Evolutionary conservation across 2,113 vertebrate genomes (phyloP).

Genomic region (Rhabdornis inornatus): DNA sequence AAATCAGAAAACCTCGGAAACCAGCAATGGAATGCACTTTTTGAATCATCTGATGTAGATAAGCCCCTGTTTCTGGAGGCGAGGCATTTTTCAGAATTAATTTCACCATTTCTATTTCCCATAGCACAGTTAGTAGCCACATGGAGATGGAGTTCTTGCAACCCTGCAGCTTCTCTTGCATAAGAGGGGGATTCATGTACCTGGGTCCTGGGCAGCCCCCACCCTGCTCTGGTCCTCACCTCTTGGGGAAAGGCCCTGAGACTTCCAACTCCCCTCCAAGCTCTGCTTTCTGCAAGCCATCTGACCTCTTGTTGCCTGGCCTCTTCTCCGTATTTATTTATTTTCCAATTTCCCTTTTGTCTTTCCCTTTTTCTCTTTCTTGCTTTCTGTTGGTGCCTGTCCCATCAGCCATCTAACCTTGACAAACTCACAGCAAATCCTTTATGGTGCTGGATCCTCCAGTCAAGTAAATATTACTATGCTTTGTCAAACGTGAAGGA

Average conservation of each 20-base stretch:
- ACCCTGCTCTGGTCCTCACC: background rate
- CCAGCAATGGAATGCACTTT: background rate
- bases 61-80: background rate
- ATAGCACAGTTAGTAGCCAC: background rate
- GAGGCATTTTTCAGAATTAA: background rate
- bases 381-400: background rate
- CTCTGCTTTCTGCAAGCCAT: background rate
- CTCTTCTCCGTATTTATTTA: background rate
- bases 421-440: background rate
- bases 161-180: background rate
- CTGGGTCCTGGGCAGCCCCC: background rate
- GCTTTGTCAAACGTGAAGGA: background rate
- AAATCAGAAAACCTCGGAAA: background rate
- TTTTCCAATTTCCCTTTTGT: background rate
- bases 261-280: background rate
- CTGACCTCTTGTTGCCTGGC: background rate
- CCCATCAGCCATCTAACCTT: background rate
- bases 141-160: background rate
- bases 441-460: background rate
- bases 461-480: background rate
- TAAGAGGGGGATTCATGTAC: background rate
- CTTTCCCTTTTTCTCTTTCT: background rate
- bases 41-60: accelerated
- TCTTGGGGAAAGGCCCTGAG: background rate
- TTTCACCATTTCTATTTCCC: background rate